These are phyloP conservation scores for Acholoe squamosa DNA, from an alignment of 2,888 invertebrate genomes.

Conservation along the genomic window DNA sequence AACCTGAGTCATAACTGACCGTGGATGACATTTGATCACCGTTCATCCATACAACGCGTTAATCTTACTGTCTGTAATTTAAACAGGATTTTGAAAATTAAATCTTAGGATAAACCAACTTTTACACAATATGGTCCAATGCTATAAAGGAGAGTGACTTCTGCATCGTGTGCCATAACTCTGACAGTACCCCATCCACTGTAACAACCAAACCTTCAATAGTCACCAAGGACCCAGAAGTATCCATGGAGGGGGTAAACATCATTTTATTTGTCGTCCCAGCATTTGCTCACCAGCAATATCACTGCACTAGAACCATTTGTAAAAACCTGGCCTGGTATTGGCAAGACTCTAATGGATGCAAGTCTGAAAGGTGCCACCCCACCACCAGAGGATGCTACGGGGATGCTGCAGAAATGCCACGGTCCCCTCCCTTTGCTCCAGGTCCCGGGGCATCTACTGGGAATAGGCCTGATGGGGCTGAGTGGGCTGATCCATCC, in stretches of 20 bases:
- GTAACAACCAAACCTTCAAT: constrained; percentile 66
- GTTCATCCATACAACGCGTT: too few relatives aligned
- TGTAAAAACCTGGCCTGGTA: constrained; percentile 72
- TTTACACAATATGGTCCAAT: neutral
- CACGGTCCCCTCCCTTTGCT: constrained; percentile 69
- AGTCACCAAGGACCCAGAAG: constrained; percentile 71
- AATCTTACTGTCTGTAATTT: too few relatives aligned
- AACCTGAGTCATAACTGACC: too few relatives aligned
- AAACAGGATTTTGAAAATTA: too few relatives aligned
- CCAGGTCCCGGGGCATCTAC: constrained; percentile 72
- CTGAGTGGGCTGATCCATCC: constrained; percentile 75
- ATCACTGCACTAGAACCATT: constrained; percentile 72
- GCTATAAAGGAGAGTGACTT: constrained; percentile 59
- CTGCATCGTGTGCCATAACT: constrained; percentile 42
- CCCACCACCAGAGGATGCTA: constrained; percentile 60
- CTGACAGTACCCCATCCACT: neutral
- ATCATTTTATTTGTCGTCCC: constrained; percentile 76
- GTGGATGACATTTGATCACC: too few relatives aligned
- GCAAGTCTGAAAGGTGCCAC: constrained; percentile 56
- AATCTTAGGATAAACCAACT: too few relatives aligned
- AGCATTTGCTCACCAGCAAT: constrained; percentile 77
- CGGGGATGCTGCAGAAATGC: constrained; percentile 64
- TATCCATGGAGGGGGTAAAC: constrained; percentile 72
- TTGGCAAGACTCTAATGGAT: constrained; percentile 71
- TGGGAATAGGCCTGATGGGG: constrained; percentile 75